phyloP scores from a whole-genome alignment of 2,888 invertebrate species.

The Eutolmus rufibarbis region DNA sequence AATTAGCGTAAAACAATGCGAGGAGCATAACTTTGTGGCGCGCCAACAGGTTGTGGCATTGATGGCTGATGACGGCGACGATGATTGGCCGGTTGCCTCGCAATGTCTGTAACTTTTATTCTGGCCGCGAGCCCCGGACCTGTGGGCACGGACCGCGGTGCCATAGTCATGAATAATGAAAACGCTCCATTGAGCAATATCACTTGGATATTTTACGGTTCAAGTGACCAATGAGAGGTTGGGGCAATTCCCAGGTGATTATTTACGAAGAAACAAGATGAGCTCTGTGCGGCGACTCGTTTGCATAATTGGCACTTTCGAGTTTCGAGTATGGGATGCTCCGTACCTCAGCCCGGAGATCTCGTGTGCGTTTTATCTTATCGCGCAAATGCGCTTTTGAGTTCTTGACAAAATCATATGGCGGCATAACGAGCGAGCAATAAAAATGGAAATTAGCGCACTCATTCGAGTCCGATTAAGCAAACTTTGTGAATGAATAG shows the following conservation, averaged over 20 bases:
- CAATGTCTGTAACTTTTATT: not conserved
- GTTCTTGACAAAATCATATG: not conserved
- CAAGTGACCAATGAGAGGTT: conserved; percentile 21
- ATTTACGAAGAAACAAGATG: not conserved
- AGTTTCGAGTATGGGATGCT: not conserved
- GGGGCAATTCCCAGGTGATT: not conserved
- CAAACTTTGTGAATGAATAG: not conserved
- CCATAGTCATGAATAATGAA: conserved; percentile 26
- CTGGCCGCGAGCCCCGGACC: not conserved
- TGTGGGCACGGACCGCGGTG: not conserved
- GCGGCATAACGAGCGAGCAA: not conserved
- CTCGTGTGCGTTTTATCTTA: not conserved
- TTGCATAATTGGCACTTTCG: not conserved
- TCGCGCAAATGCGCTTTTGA: not conserved
- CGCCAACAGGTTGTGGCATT: conserved; percentile 25
- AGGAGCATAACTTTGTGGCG: not conserved
- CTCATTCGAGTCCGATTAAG: not conserved
- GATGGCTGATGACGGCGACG: conserved; percentile 11
- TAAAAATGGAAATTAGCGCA: not conserved
- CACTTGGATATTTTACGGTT: not conserved
- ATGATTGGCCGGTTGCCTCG: not conserved
- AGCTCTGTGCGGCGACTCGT: not conserved
- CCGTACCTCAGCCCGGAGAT: not conserved
- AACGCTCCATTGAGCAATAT: conserved; percentile 27
- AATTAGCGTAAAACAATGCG: conserved; percentile 37